Conservation (phyloP, 2,113 vertebrate species). For the Xiphias gladius region DNA sequence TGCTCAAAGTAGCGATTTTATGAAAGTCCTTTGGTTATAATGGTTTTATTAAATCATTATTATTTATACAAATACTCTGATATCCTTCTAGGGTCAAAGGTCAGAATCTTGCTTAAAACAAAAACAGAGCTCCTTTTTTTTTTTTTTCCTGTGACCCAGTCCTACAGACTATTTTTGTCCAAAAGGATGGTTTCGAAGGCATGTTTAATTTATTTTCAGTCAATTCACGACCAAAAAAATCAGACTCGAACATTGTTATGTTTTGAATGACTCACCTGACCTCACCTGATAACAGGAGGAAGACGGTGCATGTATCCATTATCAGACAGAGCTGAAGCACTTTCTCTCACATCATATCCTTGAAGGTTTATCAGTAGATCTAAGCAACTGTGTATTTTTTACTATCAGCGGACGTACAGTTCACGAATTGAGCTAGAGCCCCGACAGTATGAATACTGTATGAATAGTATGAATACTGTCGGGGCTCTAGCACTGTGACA, state of each 20-base stretch:
- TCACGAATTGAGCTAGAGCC: not conserved
- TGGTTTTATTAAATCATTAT: constrained; percentile 38
- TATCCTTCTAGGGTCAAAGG: not conserved
- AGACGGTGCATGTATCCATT: not conserved
- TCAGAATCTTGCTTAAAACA: not conserved
- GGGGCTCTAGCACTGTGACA: not conserved
- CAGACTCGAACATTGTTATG: not conserved
- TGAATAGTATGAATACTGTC: not conserved
- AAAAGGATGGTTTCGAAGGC: not conserved
- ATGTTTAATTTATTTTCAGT: constrained; percentile 10
- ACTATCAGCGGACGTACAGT: not conserved
- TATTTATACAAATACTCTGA: not conserved
- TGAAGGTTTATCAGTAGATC: not conserved
- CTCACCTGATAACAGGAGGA: not conserved
- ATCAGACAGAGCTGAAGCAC: not conserved
- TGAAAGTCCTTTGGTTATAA: not conserved
- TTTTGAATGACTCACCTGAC: not conserved
- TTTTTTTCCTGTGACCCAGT: not conserved
- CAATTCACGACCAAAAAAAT: not conserved
- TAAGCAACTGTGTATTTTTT: not conserved
- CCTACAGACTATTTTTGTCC: not conserved
- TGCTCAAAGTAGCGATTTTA: constrained; percentile 22
- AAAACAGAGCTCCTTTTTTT: not conserved
- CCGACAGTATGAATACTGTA: not conserved
- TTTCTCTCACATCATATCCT: not conserved